Evolutionary conservation across 2,113 vertebrate genomes (phyloP).

Genomic region (Tursiops truncatus): DNA sequence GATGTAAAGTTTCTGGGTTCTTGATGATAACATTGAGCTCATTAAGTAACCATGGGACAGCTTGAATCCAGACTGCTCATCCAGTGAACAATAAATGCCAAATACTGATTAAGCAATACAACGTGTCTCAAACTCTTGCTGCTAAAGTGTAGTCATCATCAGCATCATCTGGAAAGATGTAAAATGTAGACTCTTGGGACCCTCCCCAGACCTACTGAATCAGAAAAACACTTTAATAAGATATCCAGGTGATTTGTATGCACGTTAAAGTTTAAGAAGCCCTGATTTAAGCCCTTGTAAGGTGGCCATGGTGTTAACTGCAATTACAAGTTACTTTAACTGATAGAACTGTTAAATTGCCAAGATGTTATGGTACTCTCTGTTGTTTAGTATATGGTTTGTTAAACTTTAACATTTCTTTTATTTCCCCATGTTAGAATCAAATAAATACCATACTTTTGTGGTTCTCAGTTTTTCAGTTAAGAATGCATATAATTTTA

Average conservation of each 20-base stretch:
- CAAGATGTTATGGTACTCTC: neutral
- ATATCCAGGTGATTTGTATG: neutral
- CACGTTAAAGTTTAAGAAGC: neutral
- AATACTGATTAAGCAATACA: neutral
- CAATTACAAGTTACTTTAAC: neutral
- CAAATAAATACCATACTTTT: neutral
- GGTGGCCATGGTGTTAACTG: neutral
- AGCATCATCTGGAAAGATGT: neutral
- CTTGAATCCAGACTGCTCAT: neutral
- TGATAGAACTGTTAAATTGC: neutral
- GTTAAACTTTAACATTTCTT: neutral
- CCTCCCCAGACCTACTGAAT: neutral
- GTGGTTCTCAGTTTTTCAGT: neutral
- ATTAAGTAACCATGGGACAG: neutral
- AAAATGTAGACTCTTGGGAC: neutral
- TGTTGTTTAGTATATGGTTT: neutral
- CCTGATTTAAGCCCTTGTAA: neutral
- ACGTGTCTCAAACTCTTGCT: neutral
- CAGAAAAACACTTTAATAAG: neutral
- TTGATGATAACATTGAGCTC: neutral
- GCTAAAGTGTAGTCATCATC: neutral
- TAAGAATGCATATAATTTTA: neutral
- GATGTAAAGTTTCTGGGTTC: neutral
- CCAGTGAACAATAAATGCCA: neutral
- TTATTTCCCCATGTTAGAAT: neutral